Conservation (phyloP, 2,888 invertebrate species). For the Parthenolecanium corni region DNA sequence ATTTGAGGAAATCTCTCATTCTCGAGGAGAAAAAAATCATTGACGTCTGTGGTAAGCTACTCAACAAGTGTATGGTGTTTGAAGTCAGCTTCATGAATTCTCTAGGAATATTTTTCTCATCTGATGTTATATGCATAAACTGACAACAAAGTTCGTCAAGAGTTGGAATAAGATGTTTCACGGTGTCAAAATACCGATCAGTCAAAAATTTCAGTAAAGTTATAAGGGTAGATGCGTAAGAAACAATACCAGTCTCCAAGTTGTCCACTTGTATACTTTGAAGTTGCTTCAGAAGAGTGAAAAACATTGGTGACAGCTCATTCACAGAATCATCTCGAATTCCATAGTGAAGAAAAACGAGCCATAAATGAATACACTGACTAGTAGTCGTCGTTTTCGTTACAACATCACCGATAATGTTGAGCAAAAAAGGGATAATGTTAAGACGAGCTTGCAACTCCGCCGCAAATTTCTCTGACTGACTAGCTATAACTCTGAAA, state of each 20-base stretch:
- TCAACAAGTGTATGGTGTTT: conserved; percentile 9
- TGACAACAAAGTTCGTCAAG: conserved; percentile 9
- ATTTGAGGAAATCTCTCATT: conserved; percentile 2
- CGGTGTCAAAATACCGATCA: conserved; percentile 4
- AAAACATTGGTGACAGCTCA: conserved; percentile 33
- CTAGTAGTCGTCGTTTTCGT: conserved; percentile 32
- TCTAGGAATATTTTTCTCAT: not conserved
- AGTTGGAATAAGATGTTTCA: not conserved
- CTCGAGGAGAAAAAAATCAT: not conserved
- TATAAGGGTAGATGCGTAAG: conserved; percentile 9
- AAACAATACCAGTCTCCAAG: not conserved
- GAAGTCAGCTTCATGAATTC: conserved; percentile 6
- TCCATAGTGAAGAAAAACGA: conserved; percentile 46
- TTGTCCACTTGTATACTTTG: not conserved
- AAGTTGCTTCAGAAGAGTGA: not conserved
- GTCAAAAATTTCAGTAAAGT: conserved; percentile 8
- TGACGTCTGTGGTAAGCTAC: not conserved
- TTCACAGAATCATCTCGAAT: conserved; percentile 42
- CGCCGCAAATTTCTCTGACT: conserved; percentile 2
- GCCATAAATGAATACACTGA: conserved; percentile 47
- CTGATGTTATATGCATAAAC: conserved; percentile 2
- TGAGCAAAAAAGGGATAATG: conserved; percentile 8
- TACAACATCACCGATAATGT: not conserved
- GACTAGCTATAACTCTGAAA: conserved; percentile 17
- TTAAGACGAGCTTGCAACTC: not conserved